These are phyloP conservation scores for Microcebus griseorufus DNA, from an alignment of 2,113 vertebrate species.

Conservation along the genomic window DNA sequence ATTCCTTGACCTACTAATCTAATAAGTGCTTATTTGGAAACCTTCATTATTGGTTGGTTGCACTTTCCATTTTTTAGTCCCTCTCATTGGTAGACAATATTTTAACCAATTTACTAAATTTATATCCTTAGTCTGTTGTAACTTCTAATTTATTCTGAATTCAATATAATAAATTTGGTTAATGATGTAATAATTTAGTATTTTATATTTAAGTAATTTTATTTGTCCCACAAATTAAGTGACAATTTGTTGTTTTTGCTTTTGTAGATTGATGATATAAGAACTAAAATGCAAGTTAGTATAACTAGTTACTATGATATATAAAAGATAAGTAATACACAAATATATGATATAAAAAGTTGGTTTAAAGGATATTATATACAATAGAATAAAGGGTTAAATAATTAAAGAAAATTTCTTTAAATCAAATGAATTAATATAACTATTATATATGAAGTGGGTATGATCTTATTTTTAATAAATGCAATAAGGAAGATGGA, in stretches of 20 bases:
- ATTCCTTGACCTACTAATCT: not conserved
- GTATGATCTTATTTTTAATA: slow-evolving; percentile 56
- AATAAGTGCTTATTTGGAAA: slow-evolving; percentile 20
- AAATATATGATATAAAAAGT: slow-evolving; percentile 12
- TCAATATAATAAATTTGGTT: not conserved
- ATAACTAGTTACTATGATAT: slow-evolving; percentile 10
- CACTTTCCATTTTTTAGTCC: not conserved
- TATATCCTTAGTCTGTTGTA: not conserved
- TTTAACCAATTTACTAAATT: not conserved
- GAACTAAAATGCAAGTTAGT: not conserved
- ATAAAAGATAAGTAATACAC: not conserved
- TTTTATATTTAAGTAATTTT: slow-evolving; percentile 15
- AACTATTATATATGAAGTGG: slow-evolving; percentile 48
- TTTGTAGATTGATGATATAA: slow-evolving; percentile 12
- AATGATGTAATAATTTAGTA: not conserved
- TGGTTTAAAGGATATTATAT: not conserved
- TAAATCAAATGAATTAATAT: slow-evolving; percentile 21
- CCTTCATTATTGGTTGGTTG: not conserved
- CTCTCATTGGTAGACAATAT: not conserved
- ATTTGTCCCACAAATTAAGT: not conserved
- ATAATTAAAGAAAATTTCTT: not conserved
- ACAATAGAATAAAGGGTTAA: not conserved
- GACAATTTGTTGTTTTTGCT: not conserved
- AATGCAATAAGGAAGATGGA: slow-evolving; percentile 42
- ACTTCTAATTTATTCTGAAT: slow-evolving; percentile 3